Evolutionary conservation across 1,140 invertebrate species (phyloP), one percentile per base, ranked within the genome.

Genomic region (Calephelis nemesis): DNA sequence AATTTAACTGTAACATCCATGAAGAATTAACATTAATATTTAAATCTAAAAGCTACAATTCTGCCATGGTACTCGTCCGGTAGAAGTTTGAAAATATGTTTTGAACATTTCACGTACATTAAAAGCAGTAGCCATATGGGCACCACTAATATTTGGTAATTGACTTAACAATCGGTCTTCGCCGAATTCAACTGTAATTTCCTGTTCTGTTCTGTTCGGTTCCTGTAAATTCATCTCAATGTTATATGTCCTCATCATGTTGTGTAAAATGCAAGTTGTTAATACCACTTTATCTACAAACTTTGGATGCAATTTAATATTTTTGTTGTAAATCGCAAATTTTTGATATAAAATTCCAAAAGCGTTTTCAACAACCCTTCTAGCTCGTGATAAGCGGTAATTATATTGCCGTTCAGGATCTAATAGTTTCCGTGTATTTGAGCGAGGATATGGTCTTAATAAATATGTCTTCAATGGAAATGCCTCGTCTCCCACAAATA

Each of bases 401-500:
- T 74, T 72, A 63, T 47, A 66, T 69, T 63, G 40, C 40, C 10
- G 47, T 73, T 73, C 54, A 42, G 52, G 42, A 49, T 73, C 64
- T 63, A 60, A 66, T 78, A 70, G 48, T 58, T 10, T 58, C 10
- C 52, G 52, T 65, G 76, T 74, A 65, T 9, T 63, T 64, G 54
- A 50, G 40, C 69, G 65, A 66, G 68, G 70, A 63, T 74, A 74
- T 69, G 69, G 73, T 67, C 68, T 67, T 54, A 74, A 58, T 58
- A 74, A 67, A 63, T 78, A 62, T 68, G 67, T 58, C 13, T 67
- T 73, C 12, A 92, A 68, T 10, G 80, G 77, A 73, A 92, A 93
- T 15, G 89, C 89, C 62, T 92, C 90, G 74, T 93, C 92, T 12
- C 80, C 88, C n/a, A 92, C 77, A 69, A 92, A 74, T 49, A 87